These are phyloP conservation scores for Sinonovacula constricta DNA, from an alignment of 1,140 invertebrate species.

Conservation along the genomic window DNA sequence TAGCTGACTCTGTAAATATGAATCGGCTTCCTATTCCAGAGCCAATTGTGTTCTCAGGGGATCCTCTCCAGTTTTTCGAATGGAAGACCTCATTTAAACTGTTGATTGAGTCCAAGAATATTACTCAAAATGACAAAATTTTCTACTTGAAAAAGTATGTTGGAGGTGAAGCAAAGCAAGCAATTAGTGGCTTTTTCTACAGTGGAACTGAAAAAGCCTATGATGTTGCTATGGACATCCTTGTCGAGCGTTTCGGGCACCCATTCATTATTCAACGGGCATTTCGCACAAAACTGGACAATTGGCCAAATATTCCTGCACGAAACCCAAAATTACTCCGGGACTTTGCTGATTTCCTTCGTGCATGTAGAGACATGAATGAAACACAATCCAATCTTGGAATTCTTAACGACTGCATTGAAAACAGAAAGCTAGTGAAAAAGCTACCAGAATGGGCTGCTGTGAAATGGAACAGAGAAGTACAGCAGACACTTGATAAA, in stretches of 20 bases:
- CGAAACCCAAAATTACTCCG: constrained; percentile 8
- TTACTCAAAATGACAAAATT: constrained; percentile 7
- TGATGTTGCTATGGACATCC: constrained; percentile 10
- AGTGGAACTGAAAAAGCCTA: constrained; percentile 15
- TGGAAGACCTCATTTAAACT: constrained; percentile 18
- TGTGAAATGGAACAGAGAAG: constrained; percentile 23
- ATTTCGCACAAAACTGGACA: not conserved
- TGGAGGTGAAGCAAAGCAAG: constrained; percentile 19
- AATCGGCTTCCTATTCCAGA: constrained; percentile 10
- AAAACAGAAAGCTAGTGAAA: constrained; percentile 22
- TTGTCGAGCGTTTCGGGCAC: constrained; percentile 13
- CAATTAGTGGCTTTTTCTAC: constrained; percentile 11
- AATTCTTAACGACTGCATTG: constrained; percentile 11
- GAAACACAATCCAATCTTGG: constrained; percentile 6
- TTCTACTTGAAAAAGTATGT: constrained; percentile 9
- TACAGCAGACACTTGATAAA: not conserved
- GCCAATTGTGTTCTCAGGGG: constrained; percentile 1
- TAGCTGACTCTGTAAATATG: constrained; percentile 16
- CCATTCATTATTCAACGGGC: constrained; percentile 27
- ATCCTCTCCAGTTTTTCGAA: constrained; percentile 14
- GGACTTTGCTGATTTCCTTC: constrained; percentile 28
- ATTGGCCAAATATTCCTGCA: constrained; percentile 8
- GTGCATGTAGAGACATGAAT: constrained; percentile 5
- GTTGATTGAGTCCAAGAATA: not conserved
- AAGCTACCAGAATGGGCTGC: constrained; percentile 31